Conservation (phyloP, 2,113 vertebrate genomes). For the Phaethon lepturus region DNA sequence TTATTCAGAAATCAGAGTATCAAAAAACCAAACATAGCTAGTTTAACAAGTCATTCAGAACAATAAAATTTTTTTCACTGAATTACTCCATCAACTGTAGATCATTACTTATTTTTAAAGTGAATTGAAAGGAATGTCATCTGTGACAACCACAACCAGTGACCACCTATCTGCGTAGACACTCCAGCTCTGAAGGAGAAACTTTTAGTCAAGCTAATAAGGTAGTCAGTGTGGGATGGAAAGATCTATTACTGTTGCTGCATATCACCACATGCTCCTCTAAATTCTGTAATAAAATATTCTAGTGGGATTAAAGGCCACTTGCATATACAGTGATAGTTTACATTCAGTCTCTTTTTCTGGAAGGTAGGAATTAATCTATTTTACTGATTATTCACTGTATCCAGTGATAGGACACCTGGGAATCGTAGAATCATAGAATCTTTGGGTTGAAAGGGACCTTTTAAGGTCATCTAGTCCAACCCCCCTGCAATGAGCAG, state of each 20-base stretch:
- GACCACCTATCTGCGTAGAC: not conserved
- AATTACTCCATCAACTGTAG: not conserved
- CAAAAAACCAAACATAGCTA: not conserved
- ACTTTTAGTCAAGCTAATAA: not conserved
- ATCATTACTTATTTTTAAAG: not conserved
- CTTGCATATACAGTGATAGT: not conserved
- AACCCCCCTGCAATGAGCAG: too few relatives aligned
- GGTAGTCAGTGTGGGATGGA: not conserved
- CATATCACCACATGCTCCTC: not conserved
- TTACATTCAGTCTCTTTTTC: not conserved
- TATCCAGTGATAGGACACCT: accelerated
- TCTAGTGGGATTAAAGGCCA: not conserved
- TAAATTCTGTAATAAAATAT: not conserved
- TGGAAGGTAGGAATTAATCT: not conserved
- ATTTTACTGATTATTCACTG: not conserved
- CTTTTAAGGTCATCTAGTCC: too few relatives aligned
- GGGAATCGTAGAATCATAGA: not conserved
- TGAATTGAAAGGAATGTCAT: not conserved
- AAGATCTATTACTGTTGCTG: not conserved
- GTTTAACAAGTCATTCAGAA: not conserved
- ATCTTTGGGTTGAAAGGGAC: too few relatives aligned
- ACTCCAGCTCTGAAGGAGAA: not conserved
- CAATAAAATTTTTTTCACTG: not conserved
- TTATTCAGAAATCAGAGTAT: not conserved
- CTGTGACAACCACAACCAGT: not conserved